Evolutionary conservation across 2,888 invertebrate genomes (phyloP).

Genomic region (Barypeithes pellucidus): DNA sequence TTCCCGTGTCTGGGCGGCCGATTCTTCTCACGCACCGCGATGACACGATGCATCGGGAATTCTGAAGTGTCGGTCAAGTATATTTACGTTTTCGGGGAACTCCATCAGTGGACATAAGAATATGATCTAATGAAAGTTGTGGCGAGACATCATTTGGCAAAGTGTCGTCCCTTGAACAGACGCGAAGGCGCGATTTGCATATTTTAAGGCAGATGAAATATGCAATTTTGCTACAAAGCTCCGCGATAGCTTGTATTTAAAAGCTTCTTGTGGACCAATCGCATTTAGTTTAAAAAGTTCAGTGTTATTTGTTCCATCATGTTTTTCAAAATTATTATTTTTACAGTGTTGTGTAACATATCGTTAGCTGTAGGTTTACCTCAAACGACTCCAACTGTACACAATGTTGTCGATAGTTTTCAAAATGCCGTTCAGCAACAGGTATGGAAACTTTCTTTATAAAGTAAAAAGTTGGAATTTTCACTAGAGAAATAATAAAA

Average conservation of each 20-base stretch:
- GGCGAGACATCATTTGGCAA: conserved; percentile 21
- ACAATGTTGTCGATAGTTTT: conserved; percentile 59
- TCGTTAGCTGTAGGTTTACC: conserved; percentile 17
- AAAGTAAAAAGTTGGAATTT: neutral
- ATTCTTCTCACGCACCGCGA: conserved; percentile 25
- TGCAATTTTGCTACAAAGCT: neutral
- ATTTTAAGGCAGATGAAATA: neutral
- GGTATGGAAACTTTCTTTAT: conserved; percentile 59
- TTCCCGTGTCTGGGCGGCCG: conserved; percentile 36
- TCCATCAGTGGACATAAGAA: conserved; percentile 27
- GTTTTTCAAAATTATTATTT: conserved; percentile 20
- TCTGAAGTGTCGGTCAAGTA: conserved; percentile 38
- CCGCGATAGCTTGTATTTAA: neutral
- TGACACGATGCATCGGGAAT: conserved; percentile 26
- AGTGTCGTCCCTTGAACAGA: conserved; percentile 12
- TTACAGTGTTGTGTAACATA: conserved; percentile 8
- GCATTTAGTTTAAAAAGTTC: conserved; percentile 2
- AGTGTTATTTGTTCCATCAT: neutral
- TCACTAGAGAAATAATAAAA: too few species aligned
- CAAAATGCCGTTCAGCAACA: conserved; percentile 72
- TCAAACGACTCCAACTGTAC: conserved; percentile 24
- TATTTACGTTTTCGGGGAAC: conserved; percentile 29
- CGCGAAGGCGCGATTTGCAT: neutral
- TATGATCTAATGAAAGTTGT: conserved; percentile 15
- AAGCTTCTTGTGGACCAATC: neutral